Evolutionary conservation across 2,113 vertebrate species (phyloP), one percentile per base, ranked within the genome.

Genomic region (Redunca redunca): DNA sequence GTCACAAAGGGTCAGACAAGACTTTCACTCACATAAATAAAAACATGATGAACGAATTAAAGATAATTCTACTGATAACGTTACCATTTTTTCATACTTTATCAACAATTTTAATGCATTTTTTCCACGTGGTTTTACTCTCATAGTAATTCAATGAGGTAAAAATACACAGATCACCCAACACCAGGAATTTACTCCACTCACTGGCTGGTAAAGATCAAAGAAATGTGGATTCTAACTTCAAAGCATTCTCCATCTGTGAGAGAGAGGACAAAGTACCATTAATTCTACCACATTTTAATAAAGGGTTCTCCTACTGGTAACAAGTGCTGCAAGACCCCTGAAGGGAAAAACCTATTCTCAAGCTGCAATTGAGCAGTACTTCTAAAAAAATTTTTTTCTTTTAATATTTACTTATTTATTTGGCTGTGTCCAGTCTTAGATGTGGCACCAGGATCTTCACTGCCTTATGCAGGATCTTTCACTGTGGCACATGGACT

Each of bases 41-140:
- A 88, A 92, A 26, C 7, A 77, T 74, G 26, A 28, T 48, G 28
- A 87, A 57, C 3, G 43, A 30, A 46, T 89, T 40, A 74, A 94
- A 60, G 71, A 87, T 28, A 46, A 64, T 74, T 88, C 43, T 58
- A 36, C 78, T 43, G 4, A 82, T 21, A 46, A 67, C 58, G 50
- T 97, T 82, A 52, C 15, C 11, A 33, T 50, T 82, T 28, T 30
- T 62, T 92, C 82, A 80, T 11, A 80, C 30, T 96, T 93, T 33
- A 57, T 11, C 36, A 52, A 46, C 33, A 36, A 43, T 10, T 40
- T 92, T 83, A 52, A 58, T 2, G 23, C 17, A n/a, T 71, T 30
- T 36, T 58, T 83, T 57, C 3, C 33, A 81, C 36, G 84, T 48
- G 25, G 0, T 77, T 84, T 85, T 52, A 60, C 6, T 28, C 17